Percentiles rank a stretch among this genome's conserved stretches.
These are phyloP conservation scores for Thaleichthys pacificus DNA, from an alignment of 2,797 vertebrate species.

Conservation along the genomic window DNA sequence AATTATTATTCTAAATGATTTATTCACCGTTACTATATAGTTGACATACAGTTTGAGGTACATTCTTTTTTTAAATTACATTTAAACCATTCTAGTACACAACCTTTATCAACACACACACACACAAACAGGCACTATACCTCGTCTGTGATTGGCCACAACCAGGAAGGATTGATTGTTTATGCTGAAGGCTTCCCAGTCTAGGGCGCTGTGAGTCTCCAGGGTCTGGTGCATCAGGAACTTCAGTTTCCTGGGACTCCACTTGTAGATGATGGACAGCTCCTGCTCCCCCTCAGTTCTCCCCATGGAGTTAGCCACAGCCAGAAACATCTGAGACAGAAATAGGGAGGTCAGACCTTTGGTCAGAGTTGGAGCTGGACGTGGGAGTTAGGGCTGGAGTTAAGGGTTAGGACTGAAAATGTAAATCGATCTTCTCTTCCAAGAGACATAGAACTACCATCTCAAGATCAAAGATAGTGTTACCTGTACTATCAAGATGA, in stretches of 20 bases:
- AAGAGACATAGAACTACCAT: neutral
- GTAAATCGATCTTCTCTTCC: neutral
- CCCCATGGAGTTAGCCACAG: conserved; percentile 79
- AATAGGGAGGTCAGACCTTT: neutral
- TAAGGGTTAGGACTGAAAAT: neutral
- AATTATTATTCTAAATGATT: neutral
- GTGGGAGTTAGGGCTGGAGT: neutral
- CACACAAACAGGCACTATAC: conserved; percentile 54
- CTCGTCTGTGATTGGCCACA: conserved; percentile 87
- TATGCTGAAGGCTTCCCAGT: conserved; percentile 86
- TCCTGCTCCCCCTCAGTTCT: conserved; percentile 68
- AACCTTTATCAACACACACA: neutral
- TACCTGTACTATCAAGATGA: too few species aligned
- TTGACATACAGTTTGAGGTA: neutral
- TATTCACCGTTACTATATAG: neutral
- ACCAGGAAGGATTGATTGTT: conserved; percentile 81
- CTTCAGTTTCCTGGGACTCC: conserved; percentile 75
- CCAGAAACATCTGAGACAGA: conserved; percentile 79
- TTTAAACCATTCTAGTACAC: neutral
- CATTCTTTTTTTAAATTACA: too few species aligned
- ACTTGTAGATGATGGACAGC: conserved; percentile 84
- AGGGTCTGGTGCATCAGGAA: conserved; percentile 80
- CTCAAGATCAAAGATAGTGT: too few species aligned
- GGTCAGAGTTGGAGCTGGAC: neutral
- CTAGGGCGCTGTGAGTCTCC: conserved; percentile 80